Base-by-base conservation (phyloP, 2,888 invertebrate genomes). In the Myopa tessellatipennis region DNA sequence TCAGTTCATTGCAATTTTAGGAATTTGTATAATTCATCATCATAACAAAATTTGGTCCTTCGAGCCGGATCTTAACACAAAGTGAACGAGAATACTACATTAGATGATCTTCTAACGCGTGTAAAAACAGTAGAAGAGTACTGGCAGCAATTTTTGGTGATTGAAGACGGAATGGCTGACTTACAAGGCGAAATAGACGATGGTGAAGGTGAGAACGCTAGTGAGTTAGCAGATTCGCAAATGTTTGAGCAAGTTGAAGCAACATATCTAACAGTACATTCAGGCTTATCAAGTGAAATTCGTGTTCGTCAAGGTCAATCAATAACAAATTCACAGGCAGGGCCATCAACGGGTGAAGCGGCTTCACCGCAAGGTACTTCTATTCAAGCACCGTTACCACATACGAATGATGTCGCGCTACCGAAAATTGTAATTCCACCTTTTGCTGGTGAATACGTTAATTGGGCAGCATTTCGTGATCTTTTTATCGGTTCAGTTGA, bases 401-500 rank as follows among this genome's bases (percentile, higher is more conserved):
- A 10, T 60, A 14, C 14, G 38, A 72, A 72, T 36, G 38, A 72
- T 16, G 60, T 60, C 26, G 34, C 38, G 58, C 18, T 40, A 38
- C 72, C 55, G 7, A 72, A 72, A 14, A 58, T 58, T 58, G 14
- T 58, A 8, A 71, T 71, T 34, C 71, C 71, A 58, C 71, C 58
- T 38, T 71, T 71, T 71, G 38, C 58, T 38, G 76, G 70, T 4
- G 76, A 76, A 36, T 71, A 76, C 40, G 52, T 55, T 58, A 74
- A 69, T 16, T 26, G 26, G 26, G 26, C 26, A 26, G 26, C 26
- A 26, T 26, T 26, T 26, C 26, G 26, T 26, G 26, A 26, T 26
- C 26, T 26, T 26, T 26, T 26, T 26, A 26, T 26, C 26, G 26
- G 26, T 26, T 26, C 26, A 26, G 26, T 26, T 26, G 26, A 2